Evolutionary conservation across 1,140 invertebrate genomes (phyloP).

Genomic region (Ceratoteleas bidentatus): DNA sequence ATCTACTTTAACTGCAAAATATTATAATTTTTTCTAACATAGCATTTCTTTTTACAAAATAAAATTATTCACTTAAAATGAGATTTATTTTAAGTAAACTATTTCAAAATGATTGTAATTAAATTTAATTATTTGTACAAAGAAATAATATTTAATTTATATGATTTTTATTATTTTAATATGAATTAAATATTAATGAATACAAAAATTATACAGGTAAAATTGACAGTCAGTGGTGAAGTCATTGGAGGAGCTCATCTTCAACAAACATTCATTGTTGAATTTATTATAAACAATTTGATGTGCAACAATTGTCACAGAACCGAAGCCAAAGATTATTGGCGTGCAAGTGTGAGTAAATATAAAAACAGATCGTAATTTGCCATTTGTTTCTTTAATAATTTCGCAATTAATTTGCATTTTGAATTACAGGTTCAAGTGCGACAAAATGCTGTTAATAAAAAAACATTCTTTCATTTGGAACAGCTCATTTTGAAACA

Average conservation of each 20-base stretch:
- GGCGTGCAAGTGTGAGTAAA: constrained; percentile 91
- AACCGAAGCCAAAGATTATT: constrained; percentile 98
- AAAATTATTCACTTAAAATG: no score
- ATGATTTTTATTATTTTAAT: no score
- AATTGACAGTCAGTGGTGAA: constrained; percentile 98
- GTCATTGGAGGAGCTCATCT: constrained; percentile 91
- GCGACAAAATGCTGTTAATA: constrained; percentile 93
- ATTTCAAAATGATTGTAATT: no score
- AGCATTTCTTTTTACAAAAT: no score
- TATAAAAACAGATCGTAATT: not conserved
- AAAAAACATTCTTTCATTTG: constrained; percentile 99
- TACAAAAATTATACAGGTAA: no score
- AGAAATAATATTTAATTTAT: no score
- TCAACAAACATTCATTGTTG: constrained; percentile 96
- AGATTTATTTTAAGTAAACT: constrained; percentile 84
- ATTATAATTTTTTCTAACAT: no score
- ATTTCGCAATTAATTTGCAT: not conserved
- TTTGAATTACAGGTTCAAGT: constrained; percentile 86
- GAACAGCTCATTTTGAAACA: constrained; percentile 99
- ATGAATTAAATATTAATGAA: no score
- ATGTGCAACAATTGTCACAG: constrained; percentile 99
- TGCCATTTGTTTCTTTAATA: not conserved
- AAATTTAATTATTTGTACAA: no score
- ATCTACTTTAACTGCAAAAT: not conserved
- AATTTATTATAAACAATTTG: constrained; percentile 94